Evolutionary conservation across 2,888 invertebrate species (phyloP).

Genomic region (Galerucella nymphaeae): DNA sequence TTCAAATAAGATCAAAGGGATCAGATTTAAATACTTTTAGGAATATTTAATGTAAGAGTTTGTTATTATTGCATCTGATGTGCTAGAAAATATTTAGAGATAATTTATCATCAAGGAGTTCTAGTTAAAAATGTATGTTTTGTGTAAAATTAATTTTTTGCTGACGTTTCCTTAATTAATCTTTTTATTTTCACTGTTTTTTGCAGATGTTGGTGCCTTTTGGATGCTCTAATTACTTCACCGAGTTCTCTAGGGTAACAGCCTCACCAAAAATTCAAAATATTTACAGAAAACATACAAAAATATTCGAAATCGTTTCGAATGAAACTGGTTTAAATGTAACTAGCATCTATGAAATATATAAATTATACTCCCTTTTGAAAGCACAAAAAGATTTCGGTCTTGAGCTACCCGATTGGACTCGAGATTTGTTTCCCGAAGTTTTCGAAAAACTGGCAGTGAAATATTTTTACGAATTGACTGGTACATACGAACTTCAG

Average conservation of each 20-base stretch:
- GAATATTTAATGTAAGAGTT: too few relatives aligned
- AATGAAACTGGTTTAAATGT: not conserved
- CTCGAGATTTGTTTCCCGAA: not conserved
- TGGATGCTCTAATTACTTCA: not conserved
- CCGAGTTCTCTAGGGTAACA: not conserved
- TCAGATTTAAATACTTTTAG: too few relatives aligned
- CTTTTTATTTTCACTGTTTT: not conserved
- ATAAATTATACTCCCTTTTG: not conserved
- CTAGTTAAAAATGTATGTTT: too few relatives aligned
- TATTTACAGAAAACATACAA: not conserved
- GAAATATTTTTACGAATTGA: not conserved
- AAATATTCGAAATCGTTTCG: not conserved
- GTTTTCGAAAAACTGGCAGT: not conserved
- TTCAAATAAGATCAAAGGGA: too few relatives aligned
- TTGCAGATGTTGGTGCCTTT: not conserved
- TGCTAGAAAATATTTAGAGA: too few relatives aligned
- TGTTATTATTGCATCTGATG: too few relatives aligned
- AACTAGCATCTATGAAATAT: not conserved
- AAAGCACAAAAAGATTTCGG: not conserved
- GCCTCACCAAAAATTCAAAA: not conserved
- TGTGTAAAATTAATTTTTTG: too few relatives aligned
- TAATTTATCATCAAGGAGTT: too few relatives aligned
- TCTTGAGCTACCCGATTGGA: not conserved
- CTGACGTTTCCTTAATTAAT: not conserved
- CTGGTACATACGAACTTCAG: not conserved